Base-by-base conservation (phyloP, 1,140 invertebrate species). In the Ptiloglossa arizonensis region DNA sequence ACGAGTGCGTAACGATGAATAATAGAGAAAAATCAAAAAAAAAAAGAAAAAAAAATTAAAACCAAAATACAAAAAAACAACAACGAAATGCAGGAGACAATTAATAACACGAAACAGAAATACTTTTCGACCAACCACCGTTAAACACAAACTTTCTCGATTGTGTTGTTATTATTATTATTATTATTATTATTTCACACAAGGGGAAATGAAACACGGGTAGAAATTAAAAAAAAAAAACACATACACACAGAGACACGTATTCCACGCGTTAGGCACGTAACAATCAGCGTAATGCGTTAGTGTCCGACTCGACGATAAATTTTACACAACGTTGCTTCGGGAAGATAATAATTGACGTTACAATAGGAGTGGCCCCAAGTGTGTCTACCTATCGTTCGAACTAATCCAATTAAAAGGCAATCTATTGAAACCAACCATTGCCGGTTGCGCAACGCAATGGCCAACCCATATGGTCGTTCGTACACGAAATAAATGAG, bases 341-440 rank as follows among this genome's bases (percentile, higher is more conserved):
- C 1, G 52, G n/a, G 46, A 29, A 50, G 29, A 52, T 56, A 79
- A 70, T 59, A 67, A 63, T 38, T 35, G 64, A 66, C 32, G 57
- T 66, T 56, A 67, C 38, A 83, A 79, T 67, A 62, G 70, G 41
- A 79, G n/a, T n/a, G 24, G 46, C 50, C 35, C 27, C 17, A 72
- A 78, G 35, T 44, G 24, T 79, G 35, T 70, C 24, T 41, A 50
- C 46, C 56, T 78, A 56, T 67, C 52, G 41, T 60, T 62, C 59
- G 38, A 54, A 27, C 38, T 64, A 79, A 83, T 79, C 54, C 63
- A 78, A 82, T 64, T 68, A 72, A 72, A 81, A 32, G 24, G 27
- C 41, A 27, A 78, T 81, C 62, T 63, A 72, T 78, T 67, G 66
- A 83, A 76, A 66, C 50, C 27, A 80, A 68, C 38, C 54, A 48